Evolutionary conservation across 92 coral and sea anemone genomes (phyloP).

Genomic region (Siderastrea radians): DNA sequence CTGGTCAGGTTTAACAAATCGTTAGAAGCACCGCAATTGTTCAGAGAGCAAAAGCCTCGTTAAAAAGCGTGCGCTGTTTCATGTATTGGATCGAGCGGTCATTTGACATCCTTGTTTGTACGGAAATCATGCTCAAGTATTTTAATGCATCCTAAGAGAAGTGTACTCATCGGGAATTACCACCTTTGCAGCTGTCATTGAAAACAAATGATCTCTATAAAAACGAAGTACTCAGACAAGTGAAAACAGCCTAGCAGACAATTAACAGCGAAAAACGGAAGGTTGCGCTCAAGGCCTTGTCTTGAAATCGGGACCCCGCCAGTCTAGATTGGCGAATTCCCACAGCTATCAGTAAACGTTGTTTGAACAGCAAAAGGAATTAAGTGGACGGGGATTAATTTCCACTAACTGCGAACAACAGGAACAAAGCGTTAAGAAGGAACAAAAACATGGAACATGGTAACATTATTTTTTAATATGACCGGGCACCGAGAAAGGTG

Average conservation of each 20-base stretch:
- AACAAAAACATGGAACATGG: too few relatives aligned
- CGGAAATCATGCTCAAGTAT: neutral
- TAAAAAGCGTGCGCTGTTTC: neutral
- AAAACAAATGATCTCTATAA: slow-evolving; percentile 14
- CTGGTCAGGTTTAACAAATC: slow-evolving; percentile 4
- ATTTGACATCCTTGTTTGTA: slow-evolving; percentile 4
- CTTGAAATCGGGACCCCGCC: too few relatives aligned
- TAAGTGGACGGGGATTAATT: too few relatives aligned
- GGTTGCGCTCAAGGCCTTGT: neutral
- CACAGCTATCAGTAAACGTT: neutral
- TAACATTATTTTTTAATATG: too few relatives aligned
- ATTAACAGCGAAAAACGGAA: neutral
- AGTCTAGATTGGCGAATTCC: too few relatives aligned
- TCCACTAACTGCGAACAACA: too few relatives aligned
- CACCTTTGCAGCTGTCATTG: neutral
- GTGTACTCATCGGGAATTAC: neutral
- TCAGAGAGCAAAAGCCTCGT: neutral
- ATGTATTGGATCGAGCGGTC: slow-evolving; percentile 35
- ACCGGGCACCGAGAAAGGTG: too few relatives aligned
- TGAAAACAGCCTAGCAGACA: neutral
- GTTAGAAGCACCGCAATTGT: neutral
- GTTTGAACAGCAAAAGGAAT: neutral
- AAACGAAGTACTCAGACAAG: neutral
- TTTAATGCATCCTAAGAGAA: neutral
- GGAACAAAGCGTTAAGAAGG: too few relatives aligned